Percentiles rank a stretch among this genome's conserved stretches.
These are phyloP conservation scores for Bombus fervidus DNA, from an alignment of 1,140 invertebrate genomes.

Conservation along the genomic window DNA sequence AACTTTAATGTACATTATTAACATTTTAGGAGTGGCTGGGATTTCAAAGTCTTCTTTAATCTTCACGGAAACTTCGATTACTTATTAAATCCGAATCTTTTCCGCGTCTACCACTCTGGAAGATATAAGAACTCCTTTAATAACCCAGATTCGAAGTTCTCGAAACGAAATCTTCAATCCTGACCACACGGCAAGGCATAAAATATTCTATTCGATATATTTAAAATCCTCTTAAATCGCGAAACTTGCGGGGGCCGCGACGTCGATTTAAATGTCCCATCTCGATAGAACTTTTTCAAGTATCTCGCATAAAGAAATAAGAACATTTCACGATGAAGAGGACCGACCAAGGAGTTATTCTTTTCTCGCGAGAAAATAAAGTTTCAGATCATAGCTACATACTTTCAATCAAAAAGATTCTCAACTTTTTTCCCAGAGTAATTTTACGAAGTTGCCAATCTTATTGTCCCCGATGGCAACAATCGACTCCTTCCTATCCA, in stretches of 20 bases:
- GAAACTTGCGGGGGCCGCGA: neutral
- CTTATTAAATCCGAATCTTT: slow-evolving; percentile 23
- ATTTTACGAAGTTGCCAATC: slow-evolving; percentile 29
- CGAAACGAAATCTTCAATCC: neutral
- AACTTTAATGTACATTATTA: neutral
- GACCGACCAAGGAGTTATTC: neutral
- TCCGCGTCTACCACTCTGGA: neutral
- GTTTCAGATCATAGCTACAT: neutral
- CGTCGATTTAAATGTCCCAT: neutral
- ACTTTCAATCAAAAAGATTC: slow-evolving; percentile 34
- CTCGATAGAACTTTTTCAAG: neutral
- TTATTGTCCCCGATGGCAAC: slow-evolving; percentile 32
- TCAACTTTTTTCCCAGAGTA: slow-evolving; percentile 15
- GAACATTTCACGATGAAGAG: neutral
- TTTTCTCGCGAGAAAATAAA: neutral
- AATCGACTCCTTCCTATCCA: neutral
- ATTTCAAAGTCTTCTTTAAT: neutral
- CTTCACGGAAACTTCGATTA: slow-evolving; percentile 20
- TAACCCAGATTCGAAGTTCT: slow-evolving; percentile 26
- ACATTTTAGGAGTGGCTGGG: neutral
- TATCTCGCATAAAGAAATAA: slow-evolving; percentile 12
- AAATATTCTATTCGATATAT: slow-evolving; percentile 25
- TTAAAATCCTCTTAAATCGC: slow-evolving; percentile 31
- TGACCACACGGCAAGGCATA: neutral
- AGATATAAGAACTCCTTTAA: slow-evolving; percentile 21